phyloP scores from a whole-genome alignment of 2,888 invertebrate species.

The Brachylomia viminalis region DNA sequence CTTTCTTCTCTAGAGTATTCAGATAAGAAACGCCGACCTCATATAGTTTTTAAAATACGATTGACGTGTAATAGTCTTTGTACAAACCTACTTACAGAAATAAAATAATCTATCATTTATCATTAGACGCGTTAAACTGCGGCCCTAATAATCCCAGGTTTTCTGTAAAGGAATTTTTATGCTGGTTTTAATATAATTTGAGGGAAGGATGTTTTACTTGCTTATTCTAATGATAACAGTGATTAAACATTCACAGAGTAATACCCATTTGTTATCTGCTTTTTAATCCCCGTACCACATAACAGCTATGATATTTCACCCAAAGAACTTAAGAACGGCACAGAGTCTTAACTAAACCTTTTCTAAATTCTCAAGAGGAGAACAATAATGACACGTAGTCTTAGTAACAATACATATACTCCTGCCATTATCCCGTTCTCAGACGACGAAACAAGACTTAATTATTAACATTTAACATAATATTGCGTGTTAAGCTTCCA shows the following conservation, averaged over 20 bases:
- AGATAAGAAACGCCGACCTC: too few species aligned
- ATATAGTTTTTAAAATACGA: too few species aligned
- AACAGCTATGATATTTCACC: slow-evolving; percentile 23
- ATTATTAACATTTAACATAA: slow-evolving; percentile 64
- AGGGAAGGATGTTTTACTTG: not conserved
- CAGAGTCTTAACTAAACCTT: slow-evolving; percentile 31
- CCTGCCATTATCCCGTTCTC: slow-evolving; percentile 56
- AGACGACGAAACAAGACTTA: slow-evolving; percentile 55
- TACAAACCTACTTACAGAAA: too few species aligned
- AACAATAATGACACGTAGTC: slow-evolving; percentile 25
- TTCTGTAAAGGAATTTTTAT: too few species aligned
- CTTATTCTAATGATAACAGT: too few species aligned
- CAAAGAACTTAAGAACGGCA: slow-evolving; percentile 26
- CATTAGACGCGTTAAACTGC: too few species aligned
- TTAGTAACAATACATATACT: slow-evolving; percentile 50
- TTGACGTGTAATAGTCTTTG: too few species aligned
- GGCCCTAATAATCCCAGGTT: too few species aligned
- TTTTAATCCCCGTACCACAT: slow-evolving; percentile 20
- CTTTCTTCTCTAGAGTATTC: too few species aligned
- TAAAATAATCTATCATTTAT: too few species aligned
- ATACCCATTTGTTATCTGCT: not conserved
- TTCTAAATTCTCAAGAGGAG: slow-evolving; percentile 33
- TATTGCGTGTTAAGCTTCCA: slow-evolving; percentile 52
- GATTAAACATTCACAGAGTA: not conserved
- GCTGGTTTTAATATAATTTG: too few species aligned